These are phyloP conservation scores for Dendrolimus punctatus DNA, from an alignment of 1,140 invertebrate genomes.

Conservation along the genomic window DNA sequence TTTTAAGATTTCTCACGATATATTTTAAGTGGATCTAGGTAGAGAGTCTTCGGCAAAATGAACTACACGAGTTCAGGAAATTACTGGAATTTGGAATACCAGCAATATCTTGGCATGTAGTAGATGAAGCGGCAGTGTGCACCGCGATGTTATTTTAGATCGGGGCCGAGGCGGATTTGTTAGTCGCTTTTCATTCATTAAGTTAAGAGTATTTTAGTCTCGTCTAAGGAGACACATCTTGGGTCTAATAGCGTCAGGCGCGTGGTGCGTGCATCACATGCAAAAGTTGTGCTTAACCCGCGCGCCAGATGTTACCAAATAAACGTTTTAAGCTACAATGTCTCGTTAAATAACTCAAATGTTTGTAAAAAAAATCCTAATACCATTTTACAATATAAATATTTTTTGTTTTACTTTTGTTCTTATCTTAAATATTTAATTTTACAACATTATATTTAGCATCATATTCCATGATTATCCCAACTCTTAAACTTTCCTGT, in stretches of 20 bases:
- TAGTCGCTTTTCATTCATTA: slow-evolving; percentile 32
- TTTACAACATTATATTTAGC: too few species aligned
- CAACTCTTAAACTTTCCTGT: too few species aligned
- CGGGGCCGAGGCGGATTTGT: slow-evolving; percentile 29
- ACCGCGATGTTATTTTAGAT: slow-evolving; percentile 45
- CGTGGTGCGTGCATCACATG: not conserved
- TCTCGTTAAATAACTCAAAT: too few species aligned
- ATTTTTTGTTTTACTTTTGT: too few species aligned
- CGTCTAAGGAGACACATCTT: not conserved
- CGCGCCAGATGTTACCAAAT: too few species aligned
- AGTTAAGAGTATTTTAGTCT: slow-evolving; percentile 25
- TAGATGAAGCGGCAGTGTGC: slow-evolving; percentile 14
- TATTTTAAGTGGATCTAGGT: not conserved
- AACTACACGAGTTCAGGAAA: not conserved
- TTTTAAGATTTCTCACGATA: not conserved
- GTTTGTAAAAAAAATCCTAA: too few species aligned
- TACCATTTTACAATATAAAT: too few species aligned
- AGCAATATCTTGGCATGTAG: slow-evolving; percentile 21
- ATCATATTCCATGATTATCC: too few species aligned
- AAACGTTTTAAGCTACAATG: too few species aligned
- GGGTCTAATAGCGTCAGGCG: not conserved
- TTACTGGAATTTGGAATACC: slow-evolving; percentile 9
- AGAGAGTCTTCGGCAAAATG: not conserved
- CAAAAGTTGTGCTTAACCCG: not conserved
- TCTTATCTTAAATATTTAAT: too few species aligned